Conservation (phyloP, 2,113 vertebrate species). For the Anoplopoma fimbria region DNA sequence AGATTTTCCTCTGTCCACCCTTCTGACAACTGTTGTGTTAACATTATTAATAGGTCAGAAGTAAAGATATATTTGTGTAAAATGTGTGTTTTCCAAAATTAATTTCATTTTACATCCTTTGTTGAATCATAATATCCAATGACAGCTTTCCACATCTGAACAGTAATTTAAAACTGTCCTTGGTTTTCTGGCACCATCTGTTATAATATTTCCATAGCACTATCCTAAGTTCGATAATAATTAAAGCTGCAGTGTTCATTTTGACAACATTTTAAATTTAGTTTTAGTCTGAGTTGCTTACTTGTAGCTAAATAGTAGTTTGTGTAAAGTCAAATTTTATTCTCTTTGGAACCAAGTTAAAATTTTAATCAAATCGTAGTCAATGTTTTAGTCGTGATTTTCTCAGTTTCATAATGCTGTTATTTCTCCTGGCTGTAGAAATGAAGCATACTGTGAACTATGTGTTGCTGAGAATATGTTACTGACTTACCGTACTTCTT, state of each 20-base stretch:
- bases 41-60: not conserved
- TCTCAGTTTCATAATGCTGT: too few relatives aligned
- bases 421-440: too few relatives aligned
- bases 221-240: not conserved
- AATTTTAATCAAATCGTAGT: too few relatives aligned
- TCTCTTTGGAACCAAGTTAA: not conserved
- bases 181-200: constrained; percentile 42
- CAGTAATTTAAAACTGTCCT: constrained; percentile 3
- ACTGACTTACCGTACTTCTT: not conserved
- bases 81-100: not conserved
- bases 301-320: not conserved
- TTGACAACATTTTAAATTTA: too few relatives aligned
- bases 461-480: not conserved
- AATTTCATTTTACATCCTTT: not conserved
- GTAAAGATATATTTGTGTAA: not conserved
- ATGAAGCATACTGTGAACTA: too few relatives aligned
- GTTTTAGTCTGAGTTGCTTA: too few relatives aligned
- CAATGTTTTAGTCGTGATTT: too few relatives aligned
- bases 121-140: not conserved
- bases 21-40: not conserved
- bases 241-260: not conserved
- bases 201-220: not conserved
- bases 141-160: not conserved
- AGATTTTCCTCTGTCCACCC: not conserved
- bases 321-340: not conserved